Conservation (phyloP, 2,888 invertebrate genomes). For the Erebia epiphron region DNA sequence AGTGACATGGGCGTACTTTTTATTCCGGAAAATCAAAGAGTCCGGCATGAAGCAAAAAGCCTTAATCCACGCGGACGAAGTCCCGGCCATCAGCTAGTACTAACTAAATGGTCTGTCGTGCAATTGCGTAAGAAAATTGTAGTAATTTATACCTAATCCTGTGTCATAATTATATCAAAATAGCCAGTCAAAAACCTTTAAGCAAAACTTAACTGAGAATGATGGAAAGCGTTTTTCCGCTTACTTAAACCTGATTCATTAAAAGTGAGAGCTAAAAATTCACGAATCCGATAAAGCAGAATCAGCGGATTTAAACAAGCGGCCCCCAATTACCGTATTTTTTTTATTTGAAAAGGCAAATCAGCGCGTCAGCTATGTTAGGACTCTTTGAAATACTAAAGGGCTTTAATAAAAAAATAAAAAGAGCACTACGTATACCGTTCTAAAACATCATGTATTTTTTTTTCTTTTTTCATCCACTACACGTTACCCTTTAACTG, state of each 20-base stretch:
- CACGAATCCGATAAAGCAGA: conserved; percentile 10
- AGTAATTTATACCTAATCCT: no score
- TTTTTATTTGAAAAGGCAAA: conserved; percentile 10
- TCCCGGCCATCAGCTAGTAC: no score
- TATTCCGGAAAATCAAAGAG: no score
- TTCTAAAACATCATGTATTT: background rate
- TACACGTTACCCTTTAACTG: no score
- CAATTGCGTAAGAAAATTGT: no score
- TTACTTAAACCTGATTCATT: conserved; percentile 25
- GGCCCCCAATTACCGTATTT: conserved; percentile 8
- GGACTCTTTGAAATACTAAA: conserved; percentile 2
- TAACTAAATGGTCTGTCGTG: no score
- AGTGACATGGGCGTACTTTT: no score
- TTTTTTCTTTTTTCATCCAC: no score
- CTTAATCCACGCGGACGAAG: no score
- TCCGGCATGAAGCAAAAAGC: no score
- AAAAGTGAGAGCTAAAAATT: conserved; percentile 6
- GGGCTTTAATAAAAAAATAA: background rate
- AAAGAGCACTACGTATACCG: background rate
- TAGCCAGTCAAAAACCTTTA: background rate
- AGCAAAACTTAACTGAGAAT: background rate
- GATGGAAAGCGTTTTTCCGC: conserved; percentile 7
- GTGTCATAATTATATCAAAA: no score
- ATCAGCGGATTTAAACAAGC: conserved; percentile 10
- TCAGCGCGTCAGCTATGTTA: conserved; percentile 1